phyloP scores from a whole-genome alignment of 1,140 invertebrate genomes.

The Pseudomyrmex cubaensis region DNA sequence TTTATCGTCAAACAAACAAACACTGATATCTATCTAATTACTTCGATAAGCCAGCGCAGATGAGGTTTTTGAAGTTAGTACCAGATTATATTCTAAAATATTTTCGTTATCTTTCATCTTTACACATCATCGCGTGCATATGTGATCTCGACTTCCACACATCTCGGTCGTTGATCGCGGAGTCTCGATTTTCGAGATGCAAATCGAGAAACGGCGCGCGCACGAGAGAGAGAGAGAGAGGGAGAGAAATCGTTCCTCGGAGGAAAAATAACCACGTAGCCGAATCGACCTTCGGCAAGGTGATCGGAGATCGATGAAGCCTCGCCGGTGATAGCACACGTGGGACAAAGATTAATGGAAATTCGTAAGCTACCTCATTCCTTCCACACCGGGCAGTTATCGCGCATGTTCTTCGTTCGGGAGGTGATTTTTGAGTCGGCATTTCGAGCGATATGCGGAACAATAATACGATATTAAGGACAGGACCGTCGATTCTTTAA shows the following conservation, averaged over 20 bases:
- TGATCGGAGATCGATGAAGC: slow-evolving; percentile 64
- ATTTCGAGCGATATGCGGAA: not conserved
- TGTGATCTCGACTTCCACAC: slow-evolving; percentile 4
- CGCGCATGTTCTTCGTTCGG: not conserved
- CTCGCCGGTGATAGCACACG: slow-evolving; percentile 15
- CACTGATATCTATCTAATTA: not conserved
- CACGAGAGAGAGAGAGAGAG: too few relatives aligned
- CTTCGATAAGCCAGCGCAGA: not conserved
- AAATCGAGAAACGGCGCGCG: slow-evolving; percentile 14
- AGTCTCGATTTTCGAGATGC: slow-evolving; percentile 20
- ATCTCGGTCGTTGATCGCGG: slow-evolving; percentile 25
- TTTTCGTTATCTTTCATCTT: slow-evolving; percentile 7
- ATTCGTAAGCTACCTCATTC: slow-evolving; percentile 36
- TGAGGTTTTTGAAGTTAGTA: too few relatives aligned
- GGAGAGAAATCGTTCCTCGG: not conserved
- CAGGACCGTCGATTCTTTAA: not conserved
- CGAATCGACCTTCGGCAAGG: slow-evolving; percentile 62
- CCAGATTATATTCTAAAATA: not conserved
- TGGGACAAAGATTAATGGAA: slow-evolving; percentile 40
- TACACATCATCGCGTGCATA: slow-evolving; percentile 4
- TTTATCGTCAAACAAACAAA: not conserved
- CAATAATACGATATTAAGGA: slow-evolving; percentile 31
- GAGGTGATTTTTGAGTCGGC: not conserved
- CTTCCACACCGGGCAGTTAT: not conserved
- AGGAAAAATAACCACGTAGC: slow-evolving; percentile 29